These are phyloP conservation scores for Prosopocoilus inquinatus DNA, from an alignment of 2,888 invertebrate species.

Conservation along the genomic window DNA sequence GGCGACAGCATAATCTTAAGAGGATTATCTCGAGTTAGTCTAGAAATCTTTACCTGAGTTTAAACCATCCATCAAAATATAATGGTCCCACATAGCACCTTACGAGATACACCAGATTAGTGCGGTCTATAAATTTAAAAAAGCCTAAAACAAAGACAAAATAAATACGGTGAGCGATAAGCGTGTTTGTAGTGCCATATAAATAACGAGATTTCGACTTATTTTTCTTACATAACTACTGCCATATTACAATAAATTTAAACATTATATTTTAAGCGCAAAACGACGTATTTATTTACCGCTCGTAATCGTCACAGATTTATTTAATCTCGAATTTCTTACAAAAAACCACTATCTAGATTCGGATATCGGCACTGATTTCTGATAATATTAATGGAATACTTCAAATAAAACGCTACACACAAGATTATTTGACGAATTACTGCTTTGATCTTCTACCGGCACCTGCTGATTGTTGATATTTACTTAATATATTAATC, in stretches of 20 bases:
- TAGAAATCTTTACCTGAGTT: conserved; percentile 26
- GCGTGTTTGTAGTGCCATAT: conserved; percentile 12
- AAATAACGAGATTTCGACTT: conserved; percentile 13
- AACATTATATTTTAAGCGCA: not conserved
- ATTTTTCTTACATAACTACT: conserved; percentile 10
- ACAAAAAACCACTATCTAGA: conserved; percentile 14
- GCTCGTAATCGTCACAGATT: conserved; percentile 1
- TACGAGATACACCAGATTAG: conserved; percentile 25
- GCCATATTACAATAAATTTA: not conserved
- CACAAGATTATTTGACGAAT: conserved; percentile 13
- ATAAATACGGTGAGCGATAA: conserved; percentile 12
- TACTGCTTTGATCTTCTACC: conserved; percentile 15
- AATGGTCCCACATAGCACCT: conserved; percentile 22
- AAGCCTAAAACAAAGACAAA: conserved; percentile 19
- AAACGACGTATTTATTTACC: not conserved
- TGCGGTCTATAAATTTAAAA: conserved; percentile 7
- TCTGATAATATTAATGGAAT: conserved; percentile 16
- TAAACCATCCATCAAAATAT: conserved; percentile 28
- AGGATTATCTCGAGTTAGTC: conserved; percentile 26
- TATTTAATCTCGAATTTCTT: conserved; percentile 16
- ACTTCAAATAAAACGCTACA: conserved; percentile 12
- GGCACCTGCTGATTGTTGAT: conserved; percentile 5
- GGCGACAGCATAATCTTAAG: conserved; percentile 27
- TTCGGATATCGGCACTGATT: conserved; percentile 13
- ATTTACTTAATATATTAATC: conserved; percentile 18